These are phyloP conservation scores for Nemurella pictetii DNA, from an alignment of 2,888 invertebrate genomes.

Conservation along the genomic window DNA sequence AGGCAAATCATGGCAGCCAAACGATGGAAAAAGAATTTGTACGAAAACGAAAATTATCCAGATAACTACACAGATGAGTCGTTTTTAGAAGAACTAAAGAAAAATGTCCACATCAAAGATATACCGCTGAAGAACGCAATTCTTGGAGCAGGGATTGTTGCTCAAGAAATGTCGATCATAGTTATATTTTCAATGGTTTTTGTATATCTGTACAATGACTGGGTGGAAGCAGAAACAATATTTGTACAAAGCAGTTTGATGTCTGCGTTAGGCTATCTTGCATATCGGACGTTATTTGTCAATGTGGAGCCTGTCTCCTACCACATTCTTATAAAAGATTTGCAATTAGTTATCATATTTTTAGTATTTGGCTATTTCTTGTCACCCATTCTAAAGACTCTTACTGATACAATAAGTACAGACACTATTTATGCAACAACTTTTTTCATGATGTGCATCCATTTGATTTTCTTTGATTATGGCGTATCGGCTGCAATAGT, in stretches of 20 bases:
- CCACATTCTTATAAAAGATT: slow-evolving; percentile 58
- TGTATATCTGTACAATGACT: slow-evolving; percentile 71
- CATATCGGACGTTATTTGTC: slow-evolving; percentile 52
- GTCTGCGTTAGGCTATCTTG: slow-evolving; percentile 65
- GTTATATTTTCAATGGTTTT: slow-evolving; percentile 73
- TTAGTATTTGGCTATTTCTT: slow-evolving; percentile 84
- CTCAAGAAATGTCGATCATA: slow-evolving; percentile 78
- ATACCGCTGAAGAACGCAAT: slow-evolving; percentile 72
- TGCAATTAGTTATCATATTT: slow-evolving; percentile 80
- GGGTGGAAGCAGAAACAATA: slow-evolving; percentile 65
- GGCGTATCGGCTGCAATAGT: slow-evolving; percentile 85
- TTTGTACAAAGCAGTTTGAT: slow-evolving; percentile 60
- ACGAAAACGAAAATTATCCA: slow-evolving; percentile 81
- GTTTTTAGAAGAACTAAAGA: slow-evolving; percentile 82
- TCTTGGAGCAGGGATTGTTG: slow-evolving; percentile 74
- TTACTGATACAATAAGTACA: slow-evolving; percentile 95
- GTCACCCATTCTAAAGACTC: slow-evolving; percentile 88
- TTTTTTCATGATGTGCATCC: slow-evolving; percentile 81
- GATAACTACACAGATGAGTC: slow-evolving; percentile 91
- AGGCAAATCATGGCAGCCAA: slow-evolving; percentile 48
- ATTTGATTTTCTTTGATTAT: slow-evolving; percentile 92
- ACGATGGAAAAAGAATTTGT: slow-evolving; percentile 86
- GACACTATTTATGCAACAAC: slow-evolving; percentile 96
- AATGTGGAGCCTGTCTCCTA: background rate
- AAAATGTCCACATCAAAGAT: slow-evolving; percentile 78